phyloP scores from a whole-genome alignment of 2,888 invertebrate species.

The Amiota minor region DNA sequence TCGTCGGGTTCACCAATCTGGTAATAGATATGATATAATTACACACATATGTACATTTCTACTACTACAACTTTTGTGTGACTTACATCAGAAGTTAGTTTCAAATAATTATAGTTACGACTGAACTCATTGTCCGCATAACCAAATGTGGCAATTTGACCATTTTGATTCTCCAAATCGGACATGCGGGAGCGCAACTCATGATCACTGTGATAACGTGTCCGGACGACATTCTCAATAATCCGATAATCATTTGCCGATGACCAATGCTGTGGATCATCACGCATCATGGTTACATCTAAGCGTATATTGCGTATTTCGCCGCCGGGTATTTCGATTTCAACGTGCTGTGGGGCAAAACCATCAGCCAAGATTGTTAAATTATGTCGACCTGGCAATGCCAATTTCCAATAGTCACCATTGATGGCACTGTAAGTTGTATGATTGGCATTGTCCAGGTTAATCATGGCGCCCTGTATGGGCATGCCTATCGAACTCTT shows the following conservation, averaged over 20 bases:
- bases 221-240: conserved; percentile 79
- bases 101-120: conserved; percentile 80
- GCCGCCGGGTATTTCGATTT: conserved; percentile 75
- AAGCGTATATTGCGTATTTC: conserved; percentile 75
- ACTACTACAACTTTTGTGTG: not conserved
- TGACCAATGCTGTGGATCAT: conserved; percentile 88
- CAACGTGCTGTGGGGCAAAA: conserved; percentile 74
- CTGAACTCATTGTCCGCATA: conserved; percentile 81
- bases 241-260: conserved; percentile 86
- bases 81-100: conserved; percentile 82
- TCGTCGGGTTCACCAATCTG: conserved; percentile 86
- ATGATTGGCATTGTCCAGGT: conserved; percentile 84
- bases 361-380: conserved; percentile 83
- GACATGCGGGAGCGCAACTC: conserved; percentile 80
- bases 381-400: conserved; percentile 89
- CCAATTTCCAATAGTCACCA: conserved; percentile 95
- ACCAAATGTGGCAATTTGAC: conserved; percentile 80
- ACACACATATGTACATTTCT: not conserved
- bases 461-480: conserved; percentile 82
- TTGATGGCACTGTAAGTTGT: conserved; percentile 78
- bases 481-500: conserved; percentile 85
- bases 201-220: conserved; percentile 79
- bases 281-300: conserved; percentile 87
- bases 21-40: not conserved
- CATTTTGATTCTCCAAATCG: conserved; percentile 81